phyloP scores from a whole-genome alignment of 2,888 invertebrate genomes.

The Nipponacmea schrenckii region DNA sequence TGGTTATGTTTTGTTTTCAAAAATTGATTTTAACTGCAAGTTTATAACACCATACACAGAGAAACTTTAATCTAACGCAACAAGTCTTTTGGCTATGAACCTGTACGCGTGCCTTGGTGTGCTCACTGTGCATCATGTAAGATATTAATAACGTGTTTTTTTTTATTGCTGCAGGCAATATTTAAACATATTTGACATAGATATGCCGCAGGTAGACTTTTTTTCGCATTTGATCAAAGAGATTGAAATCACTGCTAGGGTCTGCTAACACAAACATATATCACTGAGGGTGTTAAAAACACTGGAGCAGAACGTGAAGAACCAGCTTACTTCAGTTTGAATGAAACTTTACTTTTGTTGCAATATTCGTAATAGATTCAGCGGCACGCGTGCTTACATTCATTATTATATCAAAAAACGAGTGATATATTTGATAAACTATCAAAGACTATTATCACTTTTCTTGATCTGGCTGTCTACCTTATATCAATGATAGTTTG shows the following conservation, averaged over 20 bases:
- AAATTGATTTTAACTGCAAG: no score
- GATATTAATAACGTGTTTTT: background rate
- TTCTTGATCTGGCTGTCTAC: no score
- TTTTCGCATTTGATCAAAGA: background rate
- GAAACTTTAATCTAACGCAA: no score
- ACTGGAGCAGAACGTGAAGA: background rate
- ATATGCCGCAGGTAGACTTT: background rate
- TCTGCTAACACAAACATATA: conserved; percentile 1
- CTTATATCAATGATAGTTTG: no score
- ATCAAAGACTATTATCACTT: no score
- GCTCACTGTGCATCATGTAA: background rate
- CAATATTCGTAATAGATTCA: background rate
- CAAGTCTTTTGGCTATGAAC: no score
- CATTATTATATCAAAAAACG: background rate
- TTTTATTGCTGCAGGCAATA: background rate
- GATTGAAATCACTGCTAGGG: conserved; percentile 5
- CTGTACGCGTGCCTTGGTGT: background rate
- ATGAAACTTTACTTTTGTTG: background rate
- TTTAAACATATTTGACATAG: conserved; percentile 1
- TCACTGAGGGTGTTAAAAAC: background rate
- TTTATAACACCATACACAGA: no score
- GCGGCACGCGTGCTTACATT: background rate
- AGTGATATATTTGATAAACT: no score
- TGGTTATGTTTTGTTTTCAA: no score
- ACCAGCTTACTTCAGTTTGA: background rate